phyloP scores from a whole-genome alignment of 2,888 invertebrate genomes.

The Nemotelus pantherinus region DNA sequence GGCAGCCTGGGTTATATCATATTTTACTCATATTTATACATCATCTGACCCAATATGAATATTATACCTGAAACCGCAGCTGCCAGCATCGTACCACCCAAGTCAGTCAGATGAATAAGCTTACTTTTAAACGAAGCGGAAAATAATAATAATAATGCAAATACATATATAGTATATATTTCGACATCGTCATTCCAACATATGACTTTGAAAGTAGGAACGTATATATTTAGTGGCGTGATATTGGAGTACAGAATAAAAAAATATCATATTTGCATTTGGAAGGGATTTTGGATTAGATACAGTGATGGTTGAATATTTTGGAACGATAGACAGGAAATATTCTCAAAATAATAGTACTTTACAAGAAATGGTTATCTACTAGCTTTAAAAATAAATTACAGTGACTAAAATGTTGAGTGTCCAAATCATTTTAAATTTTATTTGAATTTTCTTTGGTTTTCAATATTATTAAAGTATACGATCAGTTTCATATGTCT shows the following conservation, averaged over 20 bases:
- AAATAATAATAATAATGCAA: conserved; percentile 6
- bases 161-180: not conserved
- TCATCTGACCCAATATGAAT: not conserved
- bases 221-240: not conserved
- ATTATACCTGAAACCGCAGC: conserved; percentile 11
- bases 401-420: too few species aligned
- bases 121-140: conserved; percentile 5
- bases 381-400: too few species aligned
- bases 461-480: too few species aligned
- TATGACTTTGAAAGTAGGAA: not conserved
- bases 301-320: not conserved
- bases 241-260: not conserved
- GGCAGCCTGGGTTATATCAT: not conserved
- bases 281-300: not conserved
- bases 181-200: not conserved
- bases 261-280: not conserved
- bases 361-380: too few species aligned
- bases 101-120: not conserved
- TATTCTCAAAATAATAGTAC: not conserved
- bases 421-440: too few species aligned
- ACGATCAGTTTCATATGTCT: too few species aligned
- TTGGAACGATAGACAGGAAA: not conserved
- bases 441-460: too few species aligned
- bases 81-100: not conserved
- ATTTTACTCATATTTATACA: not conserved